A percentile compares a stretch with the other conserved stretches of the same genome.
phyloP scores from a whole-genome alignment of 2,888 invertebrate genomes.

The Ferrisia virgata region DNA sequence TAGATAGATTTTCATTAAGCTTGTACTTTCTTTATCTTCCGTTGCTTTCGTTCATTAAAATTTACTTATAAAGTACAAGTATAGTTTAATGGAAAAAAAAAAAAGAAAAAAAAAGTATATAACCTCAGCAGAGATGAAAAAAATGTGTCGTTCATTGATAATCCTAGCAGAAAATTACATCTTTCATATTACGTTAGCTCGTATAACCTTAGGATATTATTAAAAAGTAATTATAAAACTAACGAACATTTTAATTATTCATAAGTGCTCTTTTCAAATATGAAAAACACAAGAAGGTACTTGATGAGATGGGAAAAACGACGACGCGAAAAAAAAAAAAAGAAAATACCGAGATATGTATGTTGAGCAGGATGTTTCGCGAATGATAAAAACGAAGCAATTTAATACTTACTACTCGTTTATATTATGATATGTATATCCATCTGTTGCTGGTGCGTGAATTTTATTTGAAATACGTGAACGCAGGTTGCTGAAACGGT shows the following conservation, averaged over 20 bases:
- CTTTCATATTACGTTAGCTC: neutral
- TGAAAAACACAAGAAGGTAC: neutral
- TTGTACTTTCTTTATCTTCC: too few relatives aligned
- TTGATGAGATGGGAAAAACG: neutral
- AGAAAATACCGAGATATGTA: neutral
- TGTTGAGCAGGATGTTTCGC: neutral
- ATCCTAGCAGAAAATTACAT: neutral
- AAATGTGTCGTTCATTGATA: slow-evolving; percentile 18
- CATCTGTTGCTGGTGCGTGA: neutral
- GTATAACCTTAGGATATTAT: neutral
- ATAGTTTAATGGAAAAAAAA: too few relatives aligned
- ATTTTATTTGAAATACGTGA: neutral
- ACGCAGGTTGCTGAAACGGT: too few relatives aligned
- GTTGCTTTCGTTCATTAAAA: neutral
- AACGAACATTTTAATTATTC: slow-evolving; percentile 32
- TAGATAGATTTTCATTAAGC: too few relatives aligned
- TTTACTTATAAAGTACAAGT: too few relatives aligned
- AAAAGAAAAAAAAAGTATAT: neutral
- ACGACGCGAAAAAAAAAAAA: neutral
- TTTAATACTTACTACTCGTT: neutral
- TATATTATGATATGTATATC: neutral
- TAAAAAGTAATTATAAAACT: slow-evolving; percentile 30
- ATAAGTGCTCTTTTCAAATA: slow-evolving; percentile 7
- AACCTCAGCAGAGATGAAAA: neutral
- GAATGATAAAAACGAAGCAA: neutral